phyloP scores from a whole-genome alignment of 2,888 invertebrate species.

The Diarsia rubi region DNA sequence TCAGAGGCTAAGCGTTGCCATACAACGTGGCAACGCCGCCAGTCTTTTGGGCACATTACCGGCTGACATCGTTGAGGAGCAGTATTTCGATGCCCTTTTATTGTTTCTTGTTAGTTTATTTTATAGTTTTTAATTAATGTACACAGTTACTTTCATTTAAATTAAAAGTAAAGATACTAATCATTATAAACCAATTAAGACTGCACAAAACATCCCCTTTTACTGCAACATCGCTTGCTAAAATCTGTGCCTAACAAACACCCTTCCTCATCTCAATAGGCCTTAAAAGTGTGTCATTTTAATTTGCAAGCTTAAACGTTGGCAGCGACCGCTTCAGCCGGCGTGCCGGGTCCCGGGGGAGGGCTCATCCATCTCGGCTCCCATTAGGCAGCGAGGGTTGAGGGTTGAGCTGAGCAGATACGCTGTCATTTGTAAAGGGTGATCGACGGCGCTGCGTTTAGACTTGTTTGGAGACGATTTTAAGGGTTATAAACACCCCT shows the following conservation, averaged over 20 bases:
- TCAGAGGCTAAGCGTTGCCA: too few species aligned
- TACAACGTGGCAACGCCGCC: too few species aligned
- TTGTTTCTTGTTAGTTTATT: too few species aligned
- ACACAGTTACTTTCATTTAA: too few species aligned
- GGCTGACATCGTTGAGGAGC: too few species aligned
- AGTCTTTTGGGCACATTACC: too few species aligned
- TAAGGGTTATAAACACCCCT: too few species aligned
- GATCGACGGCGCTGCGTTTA: slow-evolving; percentile 40
- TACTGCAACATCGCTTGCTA: background rate
- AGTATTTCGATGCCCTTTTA: too few species aligned
- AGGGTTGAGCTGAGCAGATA: slow-evolving; percentile 50
- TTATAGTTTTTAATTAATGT: too few species aligned
- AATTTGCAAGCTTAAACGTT: slow-evolving; percentile 64
- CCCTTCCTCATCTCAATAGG: slow-evolving; percentile 1
- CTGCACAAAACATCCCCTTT: background rate
- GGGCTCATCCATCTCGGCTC: slow-evolving; percentile 58
- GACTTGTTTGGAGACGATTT: slow-evolving; percentile 12
- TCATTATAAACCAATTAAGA: too few species aligned
- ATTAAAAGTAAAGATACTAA: too few species aligned
- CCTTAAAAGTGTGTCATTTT: slow-evolving; percentile 56
- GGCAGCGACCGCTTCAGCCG: slow-evolving; percentile 35
- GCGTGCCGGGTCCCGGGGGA: slow-evolving; percentile 51
- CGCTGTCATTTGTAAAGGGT: slow-evolving; percentile 55
- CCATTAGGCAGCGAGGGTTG: slow-evolving; percentile 61
- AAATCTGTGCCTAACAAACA: slow-evolving; percentile 11